These are phyloP conservation scores for Drosophila gunungcola DNA, from an alignment of 1,140 invertebrate genomes.

Conservation along the genomic window DNA sequence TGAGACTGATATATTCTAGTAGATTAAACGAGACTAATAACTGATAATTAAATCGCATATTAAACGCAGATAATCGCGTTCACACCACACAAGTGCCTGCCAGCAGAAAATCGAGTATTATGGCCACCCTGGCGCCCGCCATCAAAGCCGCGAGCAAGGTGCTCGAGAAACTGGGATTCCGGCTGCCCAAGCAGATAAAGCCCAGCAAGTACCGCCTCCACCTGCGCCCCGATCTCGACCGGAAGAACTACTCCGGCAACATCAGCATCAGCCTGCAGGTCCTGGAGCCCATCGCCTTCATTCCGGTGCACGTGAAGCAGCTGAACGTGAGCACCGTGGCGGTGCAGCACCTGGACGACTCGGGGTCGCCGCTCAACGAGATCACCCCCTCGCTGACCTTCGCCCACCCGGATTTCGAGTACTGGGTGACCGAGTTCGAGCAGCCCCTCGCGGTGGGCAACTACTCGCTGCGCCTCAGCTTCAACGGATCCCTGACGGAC, in stretches of 20 bases:
- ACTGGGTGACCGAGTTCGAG: slow-evolving; percentile 87
- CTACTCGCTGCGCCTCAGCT: slow-evolving; percentile 89
- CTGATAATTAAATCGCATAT: slow-evolving; percentile 20
- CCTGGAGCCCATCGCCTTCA: slow-evolving; percentile 86
- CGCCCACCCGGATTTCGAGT: slow-evolving; percentile 87
- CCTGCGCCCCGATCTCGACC: slow-evolving; percentile 90
- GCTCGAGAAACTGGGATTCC: slow-evolving; percentile 84
- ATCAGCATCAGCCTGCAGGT: slow-evolving; percentile 90
- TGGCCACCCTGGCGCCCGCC: slow-evolving; percentile 61
- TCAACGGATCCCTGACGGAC: slow-evolving; percentile 88
- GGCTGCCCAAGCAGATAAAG: slow-evolving; percentile 88
- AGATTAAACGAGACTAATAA: slow-evolving; percentile 1
- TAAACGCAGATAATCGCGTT: slow-evolving; percentile 47
- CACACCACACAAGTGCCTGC: slow-evolving; percentile 62
- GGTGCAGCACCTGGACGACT: slow-evolving; percentile 59
- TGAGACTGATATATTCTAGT: slow-evolving; percentile 19
- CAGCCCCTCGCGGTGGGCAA: slow-evolving; percentile 86
- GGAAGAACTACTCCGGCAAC: slow-evolving; percentile 89
- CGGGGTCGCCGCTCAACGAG: slow-evolving; percentile 44
- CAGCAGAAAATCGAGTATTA: slow-evolving; percentile 40
- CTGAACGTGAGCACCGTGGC: slow-evolving; percentile 68
- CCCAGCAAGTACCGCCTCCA: slow-evolving; percentile 91
- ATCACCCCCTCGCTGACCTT: slow-evolving; percentile 83
- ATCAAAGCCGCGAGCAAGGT: slow-evolving; percentile 64
- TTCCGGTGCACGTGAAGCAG: slow-evolving; percentile 90